phyloP scores from a whole-genome alignment of 2,113 vertebrate genomes.

The Triplophysa tibetana region DNA sequence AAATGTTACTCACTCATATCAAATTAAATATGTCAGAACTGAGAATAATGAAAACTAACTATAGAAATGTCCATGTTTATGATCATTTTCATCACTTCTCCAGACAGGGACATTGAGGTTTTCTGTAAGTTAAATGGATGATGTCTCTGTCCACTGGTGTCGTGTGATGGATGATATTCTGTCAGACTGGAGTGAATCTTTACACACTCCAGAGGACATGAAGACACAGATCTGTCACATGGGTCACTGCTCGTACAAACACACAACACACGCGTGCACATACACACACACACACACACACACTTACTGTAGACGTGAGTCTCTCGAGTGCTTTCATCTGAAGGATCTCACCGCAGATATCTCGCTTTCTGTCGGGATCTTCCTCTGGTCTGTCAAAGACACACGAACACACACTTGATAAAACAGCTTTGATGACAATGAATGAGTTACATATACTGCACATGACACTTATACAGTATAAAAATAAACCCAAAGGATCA shows the following conservation, averaged over 20 bases:
- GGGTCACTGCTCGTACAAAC: constrained; percentile 11
- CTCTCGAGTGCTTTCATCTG: constrained; percentile 86
- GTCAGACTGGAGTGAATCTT: constrained; percentile 31
- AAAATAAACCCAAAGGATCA: neutral
- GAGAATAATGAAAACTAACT: too few relatives aligned
- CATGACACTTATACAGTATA: neutral
- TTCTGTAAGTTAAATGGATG: neutral
- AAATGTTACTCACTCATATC: too few relatives aligned
- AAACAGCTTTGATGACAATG: constrained; percentile 15
- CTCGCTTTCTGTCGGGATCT: constrained; percentile 85
- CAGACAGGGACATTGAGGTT: too few relatives aligned
- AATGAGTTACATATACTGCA: neutral
- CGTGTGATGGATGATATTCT: constrained; percentile 45
- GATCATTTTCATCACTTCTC: too few relatives aligned
- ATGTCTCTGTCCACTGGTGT: neutral
- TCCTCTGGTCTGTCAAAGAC: constrained; percentile 76
- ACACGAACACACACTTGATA: constrained; percentile 49
- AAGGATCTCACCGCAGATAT: constrained; percentile 88
- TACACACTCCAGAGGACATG: constrained; percentile 33
- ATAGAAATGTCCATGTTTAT: too few relatives aligned
- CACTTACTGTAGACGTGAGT: constrained; percentile 89
- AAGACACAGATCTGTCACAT: neutral
- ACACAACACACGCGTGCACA: neutral
- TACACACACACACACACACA: neutral
- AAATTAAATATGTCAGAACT: too few relatives aligned